A percentile compares a stretch with the other conserved stretches of the same genome.
phyloP scores from a whole-genome alignment of 1,140 invertebrate species.

The Lordiphosa mommai region DNA sequence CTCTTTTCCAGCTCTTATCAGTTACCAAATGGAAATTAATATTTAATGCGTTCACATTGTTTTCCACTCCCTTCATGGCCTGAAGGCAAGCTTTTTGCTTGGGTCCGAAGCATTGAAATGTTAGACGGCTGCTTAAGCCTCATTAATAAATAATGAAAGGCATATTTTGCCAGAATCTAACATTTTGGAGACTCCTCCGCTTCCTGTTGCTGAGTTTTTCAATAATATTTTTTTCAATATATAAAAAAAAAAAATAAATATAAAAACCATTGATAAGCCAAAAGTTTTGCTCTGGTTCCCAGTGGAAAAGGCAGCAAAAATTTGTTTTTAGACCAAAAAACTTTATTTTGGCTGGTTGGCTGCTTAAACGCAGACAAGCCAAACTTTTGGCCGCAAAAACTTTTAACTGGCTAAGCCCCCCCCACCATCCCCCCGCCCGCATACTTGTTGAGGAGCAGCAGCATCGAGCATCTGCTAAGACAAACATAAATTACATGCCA shows the following conservation, averaged over 20 bases:
- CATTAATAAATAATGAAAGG: constrained; percentile 73
- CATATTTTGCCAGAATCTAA: constrained; percentile 19
- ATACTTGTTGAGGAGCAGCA: constrained; percentile 33
- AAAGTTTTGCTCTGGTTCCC: constrained; percentile 44
- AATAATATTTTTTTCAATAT: constrained; percentile 6
- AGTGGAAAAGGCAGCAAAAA: constrained; percentile 19
- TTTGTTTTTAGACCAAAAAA: constrained; percentile 41
- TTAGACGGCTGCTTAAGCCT: constrained; percentile 73
- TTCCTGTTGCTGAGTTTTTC: constrained; percentile 14
- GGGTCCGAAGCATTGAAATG: constrained; percentile 50
- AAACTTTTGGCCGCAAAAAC: constrained; percentile 63
- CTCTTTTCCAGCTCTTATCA: constrained; percentile 52
- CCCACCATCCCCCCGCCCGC: not conserved
- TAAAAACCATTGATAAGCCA: constrained; percentile 63
- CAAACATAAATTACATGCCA: constrained; percentile 77
- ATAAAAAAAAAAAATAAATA: not conserved
- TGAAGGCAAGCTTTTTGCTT: constrained; percentile 11
- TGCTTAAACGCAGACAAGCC: constrained; percentile 73
- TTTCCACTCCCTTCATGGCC: constrained; percentile 16
- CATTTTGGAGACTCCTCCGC: constrained; percentile 1
- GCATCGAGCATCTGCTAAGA: constrained; percentile 63
- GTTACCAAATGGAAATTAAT: constrained; percentile 74
- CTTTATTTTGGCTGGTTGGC: constrained; percentile 42
- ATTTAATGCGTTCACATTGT: constrained; percentile 71
- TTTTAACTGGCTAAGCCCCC: constrained; percentile 62